phyloP scores from a whole-genome alignment of 30 jellyfish, hydroid and myxozoan genomes.

The Nemopilema nomurai region DNA sequence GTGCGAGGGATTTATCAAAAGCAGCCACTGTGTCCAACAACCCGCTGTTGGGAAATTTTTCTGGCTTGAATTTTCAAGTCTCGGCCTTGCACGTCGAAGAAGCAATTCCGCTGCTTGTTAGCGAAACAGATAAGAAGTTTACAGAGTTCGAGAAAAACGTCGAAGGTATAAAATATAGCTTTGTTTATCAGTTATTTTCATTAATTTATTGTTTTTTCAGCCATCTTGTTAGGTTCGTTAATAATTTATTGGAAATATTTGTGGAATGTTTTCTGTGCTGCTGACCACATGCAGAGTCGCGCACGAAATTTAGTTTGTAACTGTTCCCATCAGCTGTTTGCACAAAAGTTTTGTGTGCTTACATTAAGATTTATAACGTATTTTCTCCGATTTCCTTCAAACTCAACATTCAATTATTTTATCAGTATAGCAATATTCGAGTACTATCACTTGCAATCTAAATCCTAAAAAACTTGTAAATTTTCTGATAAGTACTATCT shows the following conservation, averaged over 20 bases:
- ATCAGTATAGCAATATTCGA: no score
- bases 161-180: constrained; percentile 2
- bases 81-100: constrained; percentile 59
- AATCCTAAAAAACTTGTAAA: no score
- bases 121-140: constrained; percentile 40
- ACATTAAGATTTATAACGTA: no score
- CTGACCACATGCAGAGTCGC: background rate
- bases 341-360: no score
- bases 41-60: constrained; percentile 49
- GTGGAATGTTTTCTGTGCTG: constrained; percentile 7
- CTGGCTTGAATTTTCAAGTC: constrained; percentile 45
- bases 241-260: constrained; percentile 47
- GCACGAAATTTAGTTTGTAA: background rate
- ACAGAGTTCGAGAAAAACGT: constrained; percentile 44
- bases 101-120: constrained; percentile 64
- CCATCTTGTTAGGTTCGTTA: background rate
- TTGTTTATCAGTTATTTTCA: background rate
- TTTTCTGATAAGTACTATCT: no score
- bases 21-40: constrained; percentile 15
- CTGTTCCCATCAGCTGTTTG: no score
- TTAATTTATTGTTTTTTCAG: background rate
- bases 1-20: constrained; percentile 40
- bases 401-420: no score
- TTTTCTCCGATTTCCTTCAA: no score
- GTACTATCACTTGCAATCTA: no score